Conservation (phyloP, 2,888 invertebrate genomes). For the Celastrina argiolus region DNA sequence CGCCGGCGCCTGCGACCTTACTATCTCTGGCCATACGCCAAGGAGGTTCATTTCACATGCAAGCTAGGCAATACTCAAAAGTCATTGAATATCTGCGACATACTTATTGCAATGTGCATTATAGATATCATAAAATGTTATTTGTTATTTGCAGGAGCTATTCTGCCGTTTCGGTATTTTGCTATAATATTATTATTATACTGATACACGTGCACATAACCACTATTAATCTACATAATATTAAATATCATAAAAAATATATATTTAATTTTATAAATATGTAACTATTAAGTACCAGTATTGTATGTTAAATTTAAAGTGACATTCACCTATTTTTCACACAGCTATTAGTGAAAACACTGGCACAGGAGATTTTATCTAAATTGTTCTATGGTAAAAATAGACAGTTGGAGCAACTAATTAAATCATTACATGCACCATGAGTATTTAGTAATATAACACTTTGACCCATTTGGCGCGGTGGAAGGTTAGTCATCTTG, state of each 20-base stretch:
- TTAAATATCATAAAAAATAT: too few species aligned
- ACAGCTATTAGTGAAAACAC: background rate
- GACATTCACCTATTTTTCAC: background rate
- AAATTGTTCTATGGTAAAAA: background rate
- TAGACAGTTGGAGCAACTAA: background rate
- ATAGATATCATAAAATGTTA: background rate
- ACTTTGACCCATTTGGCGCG: constrained; percentile 24
- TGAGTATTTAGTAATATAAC: constrained; percentile 16
- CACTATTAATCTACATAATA: too few species aligned
- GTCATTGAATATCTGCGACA: constrained; percentile 1
- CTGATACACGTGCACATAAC: too few species aligned
- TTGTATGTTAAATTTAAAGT: too few species aligned
- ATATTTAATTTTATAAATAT: too few species aligned
- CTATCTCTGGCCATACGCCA: constrained; percentile 5
- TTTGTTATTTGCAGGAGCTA: background rate
- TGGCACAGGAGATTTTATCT: background rate
- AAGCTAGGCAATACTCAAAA: background rate
- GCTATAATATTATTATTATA: too few species aligned
- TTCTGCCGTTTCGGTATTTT: too few species aligned
- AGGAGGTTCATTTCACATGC: background rate
- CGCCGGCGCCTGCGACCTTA: constrained; percentile 7
- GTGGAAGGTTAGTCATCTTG: constrained; percentile 22
- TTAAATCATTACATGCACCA: constrained; percentile 10
- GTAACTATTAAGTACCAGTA: too few species aligned
- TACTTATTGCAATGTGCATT: too few species aligned